A percentile compares a stretch with the other conserved stretches of the same genome.
phyloP scores from a whole-genome alignment of 2,888 invertebrate genomes.

The Pandemis corylana region DNA sequence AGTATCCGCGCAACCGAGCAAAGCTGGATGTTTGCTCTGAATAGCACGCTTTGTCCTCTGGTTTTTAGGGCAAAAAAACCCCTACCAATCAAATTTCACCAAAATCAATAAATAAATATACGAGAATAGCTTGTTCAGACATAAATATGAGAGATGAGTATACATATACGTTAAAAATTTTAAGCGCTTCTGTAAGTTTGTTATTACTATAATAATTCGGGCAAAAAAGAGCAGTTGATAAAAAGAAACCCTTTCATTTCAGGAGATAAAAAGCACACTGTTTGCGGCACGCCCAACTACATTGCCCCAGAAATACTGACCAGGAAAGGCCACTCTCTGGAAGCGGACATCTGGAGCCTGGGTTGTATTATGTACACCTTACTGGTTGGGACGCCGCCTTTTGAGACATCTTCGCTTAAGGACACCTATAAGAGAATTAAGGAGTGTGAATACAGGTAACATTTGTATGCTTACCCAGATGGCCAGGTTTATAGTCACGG shows the following conservation, averaged over 20 bases:
- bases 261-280: conserved; percentile 93
- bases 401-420: conserved; percentile 97
- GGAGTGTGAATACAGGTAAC: conserved; percentile 94
- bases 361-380: conserved; percentile 99
- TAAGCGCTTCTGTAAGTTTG: too few relatives aligned
- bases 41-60: too few relatives aligned
- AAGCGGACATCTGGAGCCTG: conserved; percentile 99
- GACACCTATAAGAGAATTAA: conserved; percentile 98
- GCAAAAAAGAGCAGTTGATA: not conserved
- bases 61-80: too few relatives aligned
- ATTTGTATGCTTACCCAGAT: not conserved
- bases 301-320: conserved; percentile 99
- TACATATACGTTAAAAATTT: too few relatives aligned
- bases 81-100: too few relatives aligned
- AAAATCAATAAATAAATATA: too few relatives aligned
- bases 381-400: conserved; percentile 98
- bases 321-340: conserved; percentile 99
- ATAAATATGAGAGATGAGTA: too few relatives aligned
- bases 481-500: not conserved
- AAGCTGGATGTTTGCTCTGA: too few relatives aligned
- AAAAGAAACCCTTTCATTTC: conserved; percentile 33
- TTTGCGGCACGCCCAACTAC: conserved; percentile 99
- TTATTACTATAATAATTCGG: not conserved
- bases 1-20: too few relatives aligned
- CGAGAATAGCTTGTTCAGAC: too few relatives aligned